These are phyloP conservation scores for Amphibalanus amphitrite DNA, from an alignment of 1,140 invertebrate species.

Conservation along the genomic window DNA sequence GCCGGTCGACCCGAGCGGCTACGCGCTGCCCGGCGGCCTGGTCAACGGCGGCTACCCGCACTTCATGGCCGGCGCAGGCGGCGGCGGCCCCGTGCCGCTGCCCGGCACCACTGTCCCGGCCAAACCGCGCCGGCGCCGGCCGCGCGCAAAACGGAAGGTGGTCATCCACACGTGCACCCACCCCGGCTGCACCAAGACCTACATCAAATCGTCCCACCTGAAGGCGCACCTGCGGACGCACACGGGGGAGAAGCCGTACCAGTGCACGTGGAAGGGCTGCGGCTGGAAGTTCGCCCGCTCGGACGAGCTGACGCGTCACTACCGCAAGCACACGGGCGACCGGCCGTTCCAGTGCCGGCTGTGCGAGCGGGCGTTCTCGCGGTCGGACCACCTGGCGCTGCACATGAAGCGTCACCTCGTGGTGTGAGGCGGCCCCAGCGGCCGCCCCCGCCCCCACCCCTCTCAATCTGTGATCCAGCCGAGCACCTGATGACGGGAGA, in stretches of 20 bases:
- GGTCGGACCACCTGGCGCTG: too few species aligned
- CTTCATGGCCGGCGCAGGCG: too few species aligned
- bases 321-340: too few species aligned
- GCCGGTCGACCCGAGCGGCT: not conserved
- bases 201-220: constrained; percentile 52
- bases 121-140: constrained; percentile 13
- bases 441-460: too few species aligned
- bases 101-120: not conserved
- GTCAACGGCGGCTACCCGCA: not conserved
- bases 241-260: too few species aligned
- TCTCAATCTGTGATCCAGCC: too few species aligned
- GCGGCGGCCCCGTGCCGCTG: not conserved
- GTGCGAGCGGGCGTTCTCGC: too few species aligned
- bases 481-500: too few species aligned
- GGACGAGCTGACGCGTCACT: too few species aligned
- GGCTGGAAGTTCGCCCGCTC: too few species aligned
- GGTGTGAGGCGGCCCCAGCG: constrained; percentile 53
- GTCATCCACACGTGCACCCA: constrained; percentile 42
- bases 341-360: too few species aligned
- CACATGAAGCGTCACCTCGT: constrained; percentile 43
- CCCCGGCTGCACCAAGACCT: constrained; percentile 45
- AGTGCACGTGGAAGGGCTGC: too few species aligned
- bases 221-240: constrained; percentile 45
- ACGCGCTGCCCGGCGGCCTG: not conserved
- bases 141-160: constrained; percentile 13